Evolutionary conservation across 2,888 invertebrate species (phyloP), one percentile per base, ranked within the genome.

Genomic region (Lasioglossum marginatum): DNA sequence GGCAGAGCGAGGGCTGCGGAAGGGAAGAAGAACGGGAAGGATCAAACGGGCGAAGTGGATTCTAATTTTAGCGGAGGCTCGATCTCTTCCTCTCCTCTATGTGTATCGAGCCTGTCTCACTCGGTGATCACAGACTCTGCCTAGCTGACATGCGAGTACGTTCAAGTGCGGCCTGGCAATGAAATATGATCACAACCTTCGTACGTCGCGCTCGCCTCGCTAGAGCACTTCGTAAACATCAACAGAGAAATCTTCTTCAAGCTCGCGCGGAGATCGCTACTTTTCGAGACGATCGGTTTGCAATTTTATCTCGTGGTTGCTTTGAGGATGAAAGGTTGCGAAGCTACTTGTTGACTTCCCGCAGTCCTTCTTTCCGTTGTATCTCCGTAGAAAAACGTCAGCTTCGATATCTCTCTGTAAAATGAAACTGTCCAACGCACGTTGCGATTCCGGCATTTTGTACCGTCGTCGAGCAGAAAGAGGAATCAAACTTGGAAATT

Each of bases 61-160:
- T 92, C 91, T 92, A 93, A 93, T 92, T 92, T 92, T 92, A 91
- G 87, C 87, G 23, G 78, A 82, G 85, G 77, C 83, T 77, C 75
- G 70, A 66, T 66, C 34, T 66, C 14, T 27, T 60, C 14, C 66
- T 66, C 34, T 66, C 19, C 63, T 34, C 19, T 34, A 4, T 5
- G 75, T 83, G 84, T 87, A 87, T 81, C 81, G 79, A 48, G 83
- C 57, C 66, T 31, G 83, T 86, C 75, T 77, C 60, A 79, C 82
- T 78, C 89, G 84, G 81, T 83, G 87, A 90, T 79, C 83, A 81
- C 83, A 52, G 77, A 48, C 52, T 31, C 52, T n/a, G 10, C 3
- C 52, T n/a, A 52, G 23, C n/a, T 23, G 79, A 79, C 81, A 78
- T 68, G 80, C 79, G 83, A 81, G 87, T 80, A 71, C 77, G 77